phyloP scores from a whole-genome alignment of 2,888 invertebrate genomes.

The Lasioglossum malachurum region DNA sequence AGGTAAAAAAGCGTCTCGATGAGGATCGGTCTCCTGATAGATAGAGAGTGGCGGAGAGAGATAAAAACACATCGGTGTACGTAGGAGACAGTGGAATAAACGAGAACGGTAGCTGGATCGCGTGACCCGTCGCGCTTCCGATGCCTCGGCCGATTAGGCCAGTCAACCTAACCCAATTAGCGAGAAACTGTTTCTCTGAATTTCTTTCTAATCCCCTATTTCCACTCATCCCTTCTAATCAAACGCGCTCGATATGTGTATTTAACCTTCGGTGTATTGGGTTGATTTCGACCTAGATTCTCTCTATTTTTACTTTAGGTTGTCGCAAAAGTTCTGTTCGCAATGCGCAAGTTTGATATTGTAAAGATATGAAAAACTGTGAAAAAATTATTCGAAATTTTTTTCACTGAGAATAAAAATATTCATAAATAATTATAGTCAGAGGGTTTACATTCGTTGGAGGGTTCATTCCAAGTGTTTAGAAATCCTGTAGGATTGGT shows the following conservation, averaged over 20 bases:
- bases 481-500: neutral
- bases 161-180: constrained; percentile 76
- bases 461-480: neutral
- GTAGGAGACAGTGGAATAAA: constrained; percentile 35
- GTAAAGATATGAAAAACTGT: too few relatives aligned
- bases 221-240: neutral
- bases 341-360: too few relatives aligned
- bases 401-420: neutral
- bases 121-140: constrained; percentile 61
- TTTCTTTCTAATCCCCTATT: constrained; percentile 49
- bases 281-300: neutral
- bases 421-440: neutral
- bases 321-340: neutral
- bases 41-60: neutral
- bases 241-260: neutral
- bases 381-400: too few relatives aligned
- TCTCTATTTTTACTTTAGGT: neutral
- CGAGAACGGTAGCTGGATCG: constrained; percentile 50
- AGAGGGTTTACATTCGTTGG: neutral
- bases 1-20: neutral
- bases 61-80: constrained; percentile 32
- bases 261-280: neutral
- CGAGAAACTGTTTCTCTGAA: constrained; percentile 49
- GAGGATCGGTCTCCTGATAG: neutral
- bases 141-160: constrained; percentile 70